Evolutionary conservation across 2,113 vertebrate genomes (phyloP).

Genomic region (Carollia perspicillata): DNA sequence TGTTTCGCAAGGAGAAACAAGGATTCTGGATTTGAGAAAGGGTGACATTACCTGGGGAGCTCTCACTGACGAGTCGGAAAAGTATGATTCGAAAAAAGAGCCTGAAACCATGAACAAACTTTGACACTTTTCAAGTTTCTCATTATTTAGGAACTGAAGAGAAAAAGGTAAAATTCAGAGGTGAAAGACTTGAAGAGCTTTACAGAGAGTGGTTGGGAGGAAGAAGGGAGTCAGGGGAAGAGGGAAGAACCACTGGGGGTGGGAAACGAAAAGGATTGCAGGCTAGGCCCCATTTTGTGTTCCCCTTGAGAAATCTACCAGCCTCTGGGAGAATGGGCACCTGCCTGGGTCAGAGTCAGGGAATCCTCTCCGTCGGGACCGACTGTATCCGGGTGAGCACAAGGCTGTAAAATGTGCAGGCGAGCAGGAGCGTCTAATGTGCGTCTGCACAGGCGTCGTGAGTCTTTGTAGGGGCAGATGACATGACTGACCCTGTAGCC

Average conservation of each 20-base stretch:
- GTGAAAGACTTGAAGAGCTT: background rate
- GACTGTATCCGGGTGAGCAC: background rate
- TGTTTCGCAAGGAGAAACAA: constrained; percentile 20
- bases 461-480: background rate
- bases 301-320: background rate
- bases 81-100: background rate
- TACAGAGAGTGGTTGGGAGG: background rate
- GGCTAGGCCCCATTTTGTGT: background rate
- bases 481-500: background rate
- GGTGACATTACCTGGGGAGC: background rate
- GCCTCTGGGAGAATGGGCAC: background rate
- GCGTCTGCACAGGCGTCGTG: background rate
- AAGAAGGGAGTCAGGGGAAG: background rate
- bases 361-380: background rate
- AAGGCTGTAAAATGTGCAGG: background rate
- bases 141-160: background rate
- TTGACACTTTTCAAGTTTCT: background rate
- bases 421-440: background rate
- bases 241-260: background rate
- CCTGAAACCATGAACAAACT: background rate
- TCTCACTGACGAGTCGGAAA: background rate
- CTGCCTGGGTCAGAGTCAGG: background rate
- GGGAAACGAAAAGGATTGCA: background rate
- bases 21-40: background rate
- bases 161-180: background rate